phyloP scores from a whole-genome alignment of 2,888 invertebrate genomes.

The Lasius fuliginosus region DNA sequence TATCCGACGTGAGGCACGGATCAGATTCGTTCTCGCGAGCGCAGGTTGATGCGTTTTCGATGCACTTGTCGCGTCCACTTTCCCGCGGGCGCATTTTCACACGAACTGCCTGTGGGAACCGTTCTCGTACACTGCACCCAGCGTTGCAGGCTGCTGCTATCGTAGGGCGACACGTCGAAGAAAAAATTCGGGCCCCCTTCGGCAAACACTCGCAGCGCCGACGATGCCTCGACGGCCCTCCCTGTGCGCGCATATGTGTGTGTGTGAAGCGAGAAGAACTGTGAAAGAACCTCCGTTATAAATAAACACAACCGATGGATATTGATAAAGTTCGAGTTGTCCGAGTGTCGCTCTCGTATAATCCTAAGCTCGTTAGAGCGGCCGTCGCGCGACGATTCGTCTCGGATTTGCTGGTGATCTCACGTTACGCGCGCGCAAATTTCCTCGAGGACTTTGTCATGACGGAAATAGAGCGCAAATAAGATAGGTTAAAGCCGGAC shows the following conservation, averaged over 20 bases:
- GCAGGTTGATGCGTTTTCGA: conserved; percentile 69
- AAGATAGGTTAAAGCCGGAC: neutral
- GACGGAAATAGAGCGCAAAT: conserved; percentile 14
- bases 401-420: conserved; percentile 21
- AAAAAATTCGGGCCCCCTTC: conserved; percentile 76
- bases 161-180: conserved; percentile 73
- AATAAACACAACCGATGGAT: conserved; percentile 54
- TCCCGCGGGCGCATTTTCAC: conserved; percentile 81
- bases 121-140: conserved; percentile 78
- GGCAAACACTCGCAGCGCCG: conserved; percentile 75
- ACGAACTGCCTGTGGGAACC: conserved; percentile 83
- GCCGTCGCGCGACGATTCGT: conserved; percentile 13
- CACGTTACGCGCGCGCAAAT: neutral
- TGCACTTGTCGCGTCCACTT: conserved; percentile 81
- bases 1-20: neutral
- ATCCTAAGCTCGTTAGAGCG: conserved; percentile 30
- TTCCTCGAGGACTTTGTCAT: neutral
- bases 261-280: conserved; percentile 34
- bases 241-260: neutral
- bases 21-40: conserved; percentile 16
- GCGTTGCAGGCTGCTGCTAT: conserved; percentile 63
- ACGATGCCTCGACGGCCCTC: neutral
- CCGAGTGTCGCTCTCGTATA: conserved; percentile 16
- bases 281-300: conserved; percentile 54
- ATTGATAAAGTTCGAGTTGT: conserved; percentile 59